Conservation (phyloP, 2,797 vertebrate species). For the Gymnocypris eckloni region DNA sequence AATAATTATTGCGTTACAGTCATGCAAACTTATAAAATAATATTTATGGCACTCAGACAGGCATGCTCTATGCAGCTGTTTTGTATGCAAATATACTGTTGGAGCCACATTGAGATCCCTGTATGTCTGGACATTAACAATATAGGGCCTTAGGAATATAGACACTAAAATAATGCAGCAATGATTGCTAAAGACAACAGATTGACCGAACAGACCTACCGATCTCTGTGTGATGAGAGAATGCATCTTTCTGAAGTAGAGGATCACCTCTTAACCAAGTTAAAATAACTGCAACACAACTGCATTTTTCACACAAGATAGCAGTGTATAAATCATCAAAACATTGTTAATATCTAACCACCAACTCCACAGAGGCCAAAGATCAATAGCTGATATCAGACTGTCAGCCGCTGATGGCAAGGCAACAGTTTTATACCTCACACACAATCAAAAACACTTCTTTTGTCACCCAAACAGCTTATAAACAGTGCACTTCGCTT, state of each 20-base stretch:
- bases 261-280: not conserved
- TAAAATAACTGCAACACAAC: not conserved
- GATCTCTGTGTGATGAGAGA: not conserved
- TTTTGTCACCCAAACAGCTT: not conserved
- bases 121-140: not conserved
- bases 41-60: not conserved
- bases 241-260: not conserved
- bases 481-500: not conserved
- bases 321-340: not conserved
- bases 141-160: not conserved
- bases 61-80: not conserved
- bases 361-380: not conserved
- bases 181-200: too few relatives aligned
- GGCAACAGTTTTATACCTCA: slow-evolving; percentile 4
- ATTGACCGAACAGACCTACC: not conserved
- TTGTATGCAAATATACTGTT: not conserved
- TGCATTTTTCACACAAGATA: not conserved
- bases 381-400: not conserved
- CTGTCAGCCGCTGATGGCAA: not conserved
- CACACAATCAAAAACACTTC: not conserved
- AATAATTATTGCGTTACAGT: not conserved
- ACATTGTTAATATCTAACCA: slow-evolving; percentile 12
- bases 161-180: not conserved
- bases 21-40: not conserved
- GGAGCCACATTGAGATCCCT: not conserved